Evolutionary conservation across 2,797 vertebrate species (phyloP).

Genomic region (Apodemus agrarius): DNA sequence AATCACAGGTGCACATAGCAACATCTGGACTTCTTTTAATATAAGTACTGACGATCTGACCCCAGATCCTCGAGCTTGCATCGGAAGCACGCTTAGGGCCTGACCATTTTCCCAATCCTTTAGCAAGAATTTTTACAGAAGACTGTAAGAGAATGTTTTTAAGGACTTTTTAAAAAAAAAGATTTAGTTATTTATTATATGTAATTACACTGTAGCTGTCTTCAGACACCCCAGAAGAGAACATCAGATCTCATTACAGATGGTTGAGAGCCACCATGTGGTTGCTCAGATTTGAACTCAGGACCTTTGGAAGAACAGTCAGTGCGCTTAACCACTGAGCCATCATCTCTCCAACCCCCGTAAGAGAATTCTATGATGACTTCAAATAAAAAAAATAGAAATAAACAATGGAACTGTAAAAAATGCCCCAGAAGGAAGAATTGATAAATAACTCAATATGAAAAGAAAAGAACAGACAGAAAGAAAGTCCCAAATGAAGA

Average conservation of each 20-base stretch:
- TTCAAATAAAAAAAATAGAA: neutral
- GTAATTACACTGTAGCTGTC: too few relatives aligned
- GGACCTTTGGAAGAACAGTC: too few relatives aligned
- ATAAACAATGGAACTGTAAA: neutral
- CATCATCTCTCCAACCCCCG: too few relatives aligned
- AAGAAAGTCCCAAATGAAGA: neutral
- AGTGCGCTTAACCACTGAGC: too few relatives aligned
- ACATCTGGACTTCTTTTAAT: neutral
- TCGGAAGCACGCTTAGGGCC: neutral
- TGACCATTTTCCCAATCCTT: neutral
- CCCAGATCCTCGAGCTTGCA: neutral
- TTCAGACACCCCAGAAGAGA: too few relatives aligned
- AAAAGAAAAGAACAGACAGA: neutral
- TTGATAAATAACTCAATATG: neutral
- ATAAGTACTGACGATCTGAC: neutral
- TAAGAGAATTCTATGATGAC: neutral
- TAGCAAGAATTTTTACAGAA: neutral
- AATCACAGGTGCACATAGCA: neutral
- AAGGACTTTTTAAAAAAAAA: too few relatives aligned
- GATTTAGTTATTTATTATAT: too few relatives aligned
- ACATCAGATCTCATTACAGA: too few relatives aligned
- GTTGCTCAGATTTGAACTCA: too few relatives aligned
- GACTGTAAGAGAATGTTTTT: neutral
- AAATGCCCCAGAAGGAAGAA: neutral
- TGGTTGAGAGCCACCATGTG: too few relatives aligned